Base-by-base conservation (phyloP, 2,797 vertebrate species). In the Chiroxiphia lanceolata region DNA sequence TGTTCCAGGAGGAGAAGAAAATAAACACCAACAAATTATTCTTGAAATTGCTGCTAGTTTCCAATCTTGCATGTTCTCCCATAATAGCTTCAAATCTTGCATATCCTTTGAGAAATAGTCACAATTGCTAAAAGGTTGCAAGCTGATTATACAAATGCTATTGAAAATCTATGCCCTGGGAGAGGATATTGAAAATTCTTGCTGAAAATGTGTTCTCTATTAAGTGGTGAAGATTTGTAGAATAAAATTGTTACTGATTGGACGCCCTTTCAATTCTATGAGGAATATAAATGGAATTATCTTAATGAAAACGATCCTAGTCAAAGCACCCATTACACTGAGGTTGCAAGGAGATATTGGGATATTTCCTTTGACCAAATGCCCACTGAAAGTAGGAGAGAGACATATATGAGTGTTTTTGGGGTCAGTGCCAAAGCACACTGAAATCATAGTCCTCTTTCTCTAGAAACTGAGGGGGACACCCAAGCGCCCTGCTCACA, bases 1-100 rank as follows among this genome's bases (percentile, higher is more conserved):
- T 95, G 76, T 18, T 92, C 59, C 67, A 86, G n/a, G 26, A 85
- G 44, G 25, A 75, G 38, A 74, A 84, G 53, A 76, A 94, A 91
- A 91, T 61, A 72, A 94, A 76, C 45, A 34, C 34, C 59, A 71
- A 36, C 21, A 78, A 67, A 29, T 67, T 83, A 63, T 61, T 78
- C 54, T 59, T 79, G 16, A 18, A 82, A 16, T 33, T 64, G 51
- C 51, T 91, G 34, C 40, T 82, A 50, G 31, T 51, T 84, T 67
- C 15, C 13, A 33, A 51, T 67, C 59, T 74, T 65, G 16, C 21
- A 12, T 45, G 33, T 34, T 29, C n/a, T 74, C 29, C 50, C 31
- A 44, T 78, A 78, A 50, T 9, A 76, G 16, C 68, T 94, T 76
- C 17, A 11, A 7, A 51, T 45, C 22, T 63, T 71, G 26, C 9